Evolutionary conservation across 2,113 vertebrate species (phyloP), one percentile per base, ranked within the genome.

Genomic region (Percina caprodes): DNA sequence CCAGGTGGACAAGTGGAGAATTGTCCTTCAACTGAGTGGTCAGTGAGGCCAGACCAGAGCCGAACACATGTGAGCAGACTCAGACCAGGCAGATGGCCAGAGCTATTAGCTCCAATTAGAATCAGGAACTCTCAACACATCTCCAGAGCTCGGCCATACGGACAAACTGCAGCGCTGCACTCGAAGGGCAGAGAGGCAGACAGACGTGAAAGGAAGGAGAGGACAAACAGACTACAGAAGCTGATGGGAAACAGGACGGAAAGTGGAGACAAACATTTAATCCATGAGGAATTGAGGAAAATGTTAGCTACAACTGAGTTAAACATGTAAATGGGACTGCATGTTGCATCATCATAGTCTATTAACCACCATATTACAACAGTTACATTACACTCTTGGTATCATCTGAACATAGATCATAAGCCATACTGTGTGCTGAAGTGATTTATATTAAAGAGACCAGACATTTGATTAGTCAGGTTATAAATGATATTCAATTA

Each of bases 21-120:
- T 74, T 65, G 87, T 91, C 91, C 92, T 92, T 94, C 89, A 92
- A 45, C 79, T 60, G 85, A 88, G 87, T 81, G 91, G 92, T 91
- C 91, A 88, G 91, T 26, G 75, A 82, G 76, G 71, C 79, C 84
- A 83, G 91, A 75, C 66, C 80, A 48, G 69, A 83, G 55, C 68
- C 11, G 13, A 66, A 55, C 73, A 74, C 80, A 55, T 51, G 71
- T 14, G 19, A 69, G 46, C 80, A 46, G 82, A 71, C 73, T 77
- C 82, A 19, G n/a, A 78, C 26, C 84, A 56, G 89, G 90, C 92
- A 91, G 87, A 91, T 87, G 85, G 89, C 90, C 90, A 83, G 68
- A 81, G 72, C 84, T 62, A 91, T 92, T 91, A 92, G 80, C 82
- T 83, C 67, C 82, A 56, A 78, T 92, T 91, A 92, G 66, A 85